A percentile compares a stretch with the other conserved stretches of the same genome.
Conservation (phyloP, 2,797 vertebrate species). For the Acrossocheilus fasciatus region DNA sequence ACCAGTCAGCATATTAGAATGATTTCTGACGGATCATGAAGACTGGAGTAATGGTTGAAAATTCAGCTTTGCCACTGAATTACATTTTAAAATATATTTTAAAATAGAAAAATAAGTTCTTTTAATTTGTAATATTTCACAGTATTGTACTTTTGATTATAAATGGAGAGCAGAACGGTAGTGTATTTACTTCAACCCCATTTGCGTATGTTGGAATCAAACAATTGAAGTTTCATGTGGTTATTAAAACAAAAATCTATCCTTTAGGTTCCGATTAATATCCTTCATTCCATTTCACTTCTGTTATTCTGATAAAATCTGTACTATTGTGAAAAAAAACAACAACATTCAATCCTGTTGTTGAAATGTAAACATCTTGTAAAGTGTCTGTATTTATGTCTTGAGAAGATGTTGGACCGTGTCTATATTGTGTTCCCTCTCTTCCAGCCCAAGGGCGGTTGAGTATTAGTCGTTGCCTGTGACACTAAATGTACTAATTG, state of each 20-base stretch:
- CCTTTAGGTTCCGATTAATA: background rate
- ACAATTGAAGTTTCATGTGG: background rate
- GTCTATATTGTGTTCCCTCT: constrained; percentile 20
- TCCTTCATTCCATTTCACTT: background rate
- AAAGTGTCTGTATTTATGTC: constrained; percentile 30
- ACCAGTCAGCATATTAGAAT: background rate
- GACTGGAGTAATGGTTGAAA: background rate
- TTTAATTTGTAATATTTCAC: background rate
- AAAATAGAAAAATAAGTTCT: background rate
- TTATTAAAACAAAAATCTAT: background rate
- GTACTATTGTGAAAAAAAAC: background rate
- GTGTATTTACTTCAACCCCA: background rate
- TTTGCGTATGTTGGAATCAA: background rate
- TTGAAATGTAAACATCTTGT: constrained; percentile 20
- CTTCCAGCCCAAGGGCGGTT: constrained; percentile 33
- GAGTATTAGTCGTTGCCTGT: constrained; percentile 54
- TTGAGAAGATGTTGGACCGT: constrained; percentile 8
- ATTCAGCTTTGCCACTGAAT: background rate
- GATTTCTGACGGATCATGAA: background rate
- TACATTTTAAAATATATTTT: background rate
- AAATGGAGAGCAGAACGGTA: background rate
- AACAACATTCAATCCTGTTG: background rate
- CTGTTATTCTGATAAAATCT: constrained; percentile 3
- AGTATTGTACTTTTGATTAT: background rate
- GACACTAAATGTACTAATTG: constrained; percentile 65